phyloP scores from a whole-genome alignment of 2,888 invertebrate genomes.

The Nematopogon swammerdamellus region DNA sequence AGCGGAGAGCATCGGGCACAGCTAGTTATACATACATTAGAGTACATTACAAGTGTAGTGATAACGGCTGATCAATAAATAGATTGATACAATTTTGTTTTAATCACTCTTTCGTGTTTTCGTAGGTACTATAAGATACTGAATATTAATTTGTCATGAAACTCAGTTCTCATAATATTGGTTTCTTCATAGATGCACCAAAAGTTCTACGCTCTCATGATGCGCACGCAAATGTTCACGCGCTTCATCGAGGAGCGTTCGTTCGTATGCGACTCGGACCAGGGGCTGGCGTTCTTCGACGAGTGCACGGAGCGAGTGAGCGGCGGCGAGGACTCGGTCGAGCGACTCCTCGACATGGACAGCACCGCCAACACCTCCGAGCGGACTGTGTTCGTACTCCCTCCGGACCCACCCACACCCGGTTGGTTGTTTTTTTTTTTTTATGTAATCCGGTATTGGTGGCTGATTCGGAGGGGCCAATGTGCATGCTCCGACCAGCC shows the following conservation, averaged over 20 bases:
- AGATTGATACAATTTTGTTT: no score
- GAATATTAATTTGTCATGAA: neutral
- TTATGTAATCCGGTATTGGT: no score
- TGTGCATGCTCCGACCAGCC: no score
- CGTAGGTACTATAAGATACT: no score
- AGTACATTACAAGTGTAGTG: no score
- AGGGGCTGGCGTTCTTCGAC: conserved; percentile 94
- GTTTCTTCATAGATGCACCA: conserved; percentile 61
- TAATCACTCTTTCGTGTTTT: no score
- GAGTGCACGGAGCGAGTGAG: conserved; percentile 87
- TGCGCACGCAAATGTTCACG: conserved; percentile 96
- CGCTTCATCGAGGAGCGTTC: conserved; percentile 98
- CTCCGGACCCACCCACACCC: conserved; percentile 72
- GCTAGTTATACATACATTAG: no score
- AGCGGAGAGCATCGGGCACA: no score
- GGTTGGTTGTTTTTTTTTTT: conserved; percentile 23
- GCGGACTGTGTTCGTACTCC: conserved; percentile 91
- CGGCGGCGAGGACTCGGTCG: conserved; percentile 22
- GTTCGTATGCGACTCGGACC: conserved; percentile 97
- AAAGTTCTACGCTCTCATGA: conserved; percentile 84
- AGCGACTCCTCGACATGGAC: conserved; percentile 78
- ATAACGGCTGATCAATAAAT: no score
- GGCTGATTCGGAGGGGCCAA: no score
- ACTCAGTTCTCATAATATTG: conserved; percentile 1
- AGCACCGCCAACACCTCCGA: conserved; percentile 75